Evolutionary conservation across 1,140 invertebrate genomes (phyloP).

Genomic region (Trichonephila clavipes): DNA sequence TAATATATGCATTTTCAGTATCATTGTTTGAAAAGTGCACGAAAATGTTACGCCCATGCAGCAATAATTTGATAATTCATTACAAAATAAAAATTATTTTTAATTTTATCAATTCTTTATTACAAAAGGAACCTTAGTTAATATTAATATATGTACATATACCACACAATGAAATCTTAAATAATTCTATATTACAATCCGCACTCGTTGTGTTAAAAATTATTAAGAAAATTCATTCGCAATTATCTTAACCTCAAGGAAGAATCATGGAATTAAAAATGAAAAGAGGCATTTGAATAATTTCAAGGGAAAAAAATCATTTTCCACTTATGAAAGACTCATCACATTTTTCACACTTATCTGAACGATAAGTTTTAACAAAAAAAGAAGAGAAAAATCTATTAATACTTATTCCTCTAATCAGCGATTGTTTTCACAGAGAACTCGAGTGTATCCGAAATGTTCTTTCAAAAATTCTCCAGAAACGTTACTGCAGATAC

Average conservation of each 20-base stretch:
- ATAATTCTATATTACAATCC: no score
- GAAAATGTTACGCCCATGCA: no score
- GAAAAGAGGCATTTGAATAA: not conserved
- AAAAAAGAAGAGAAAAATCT: slow-evolving; percentile 21
- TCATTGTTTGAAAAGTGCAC: no score
- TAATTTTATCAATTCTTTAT: no score
- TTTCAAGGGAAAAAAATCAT: not conserved
- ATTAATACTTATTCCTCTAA: slow-evolving; percentile 45
- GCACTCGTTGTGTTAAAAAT: not conserved
- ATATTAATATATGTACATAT: no score
- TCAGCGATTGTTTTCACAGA: slow-evolving; percentile 51
- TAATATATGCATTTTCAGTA: no score
- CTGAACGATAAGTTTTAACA: slow-evolving; percentile 51
- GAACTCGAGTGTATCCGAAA: slow-evolving; percentile 50
- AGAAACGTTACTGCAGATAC: slow-evolving; percentile 11
- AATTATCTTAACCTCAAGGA: not conserved
- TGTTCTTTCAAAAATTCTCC: slow-evolving; percentile 34
- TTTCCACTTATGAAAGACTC: slow-evolving; percentile 18
- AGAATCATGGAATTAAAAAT: not conserved
- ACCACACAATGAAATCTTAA: no score
- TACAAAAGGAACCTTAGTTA: no score
- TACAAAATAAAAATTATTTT: no score
- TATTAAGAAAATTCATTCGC: not conserved
- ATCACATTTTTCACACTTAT: slow-evolving; percentile 60
- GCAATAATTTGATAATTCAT: no score